These are phyloP conservation scores for Anguilla japonica DNA, from an alignment of 2,113 vertebrate genomes.

Conservation along the genomic window DNA sequence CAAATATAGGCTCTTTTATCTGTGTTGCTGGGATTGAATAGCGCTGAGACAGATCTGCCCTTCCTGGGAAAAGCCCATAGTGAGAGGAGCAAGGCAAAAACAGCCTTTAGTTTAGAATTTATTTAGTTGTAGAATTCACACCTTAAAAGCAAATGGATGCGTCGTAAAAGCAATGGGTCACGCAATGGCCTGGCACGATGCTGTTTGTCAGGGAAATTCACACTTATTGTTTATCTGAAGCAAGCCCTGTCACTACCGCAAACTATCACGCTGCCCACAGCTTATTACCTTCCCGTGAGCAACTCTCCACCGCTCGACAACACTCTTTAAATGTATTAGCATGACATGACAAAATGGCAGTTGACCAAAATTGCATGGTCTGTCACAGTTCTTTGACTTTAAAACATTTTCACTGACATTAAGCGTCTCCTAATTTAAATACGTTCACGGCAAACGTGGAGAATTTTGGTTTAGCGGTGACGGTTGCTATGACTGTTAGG, in stretches of 20 bases:
- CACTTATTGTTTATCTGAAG: background rate
- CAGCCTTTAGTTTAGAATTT: background rate
- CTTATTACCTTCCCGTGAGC: background rate
- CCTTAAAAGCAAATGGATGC: background rate
- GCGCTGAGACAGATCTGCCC: background rate
- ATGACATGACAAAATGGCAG: background rate
- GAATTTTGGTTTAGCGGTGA: too few relatives aligned
- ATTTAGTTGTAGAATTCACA: background rate
- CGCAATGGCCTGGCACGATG: background rate
- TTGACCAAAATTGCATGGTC: background rate
- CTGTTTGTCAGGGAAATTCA: background rate
- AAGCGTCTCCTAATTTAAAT: too few relatives aligned
- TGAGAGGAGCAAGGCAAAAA: background rate
- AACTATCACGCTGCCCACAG: background rate
- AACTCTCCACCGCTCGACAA: background rate
- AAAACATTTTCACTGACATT: background rate
- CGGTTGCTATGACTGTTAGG: too few relatives aligned
- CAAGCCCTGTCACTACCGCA: background rate
- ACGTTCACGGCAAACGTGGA: too few relatives aligned
- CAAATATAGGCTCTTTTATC: background rate
- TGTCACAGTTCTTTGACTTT: background rate
- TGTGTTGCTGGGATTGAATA: background rate
- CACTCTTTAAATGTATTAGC: background rate
- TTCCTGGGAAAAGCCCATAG: background rate
- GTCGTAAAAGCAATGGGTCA: background rate